Evolutionary conservation across 2,113 vertebrate species (phyloP).

Genomic region (Stictonetta naevosa): DNA sequence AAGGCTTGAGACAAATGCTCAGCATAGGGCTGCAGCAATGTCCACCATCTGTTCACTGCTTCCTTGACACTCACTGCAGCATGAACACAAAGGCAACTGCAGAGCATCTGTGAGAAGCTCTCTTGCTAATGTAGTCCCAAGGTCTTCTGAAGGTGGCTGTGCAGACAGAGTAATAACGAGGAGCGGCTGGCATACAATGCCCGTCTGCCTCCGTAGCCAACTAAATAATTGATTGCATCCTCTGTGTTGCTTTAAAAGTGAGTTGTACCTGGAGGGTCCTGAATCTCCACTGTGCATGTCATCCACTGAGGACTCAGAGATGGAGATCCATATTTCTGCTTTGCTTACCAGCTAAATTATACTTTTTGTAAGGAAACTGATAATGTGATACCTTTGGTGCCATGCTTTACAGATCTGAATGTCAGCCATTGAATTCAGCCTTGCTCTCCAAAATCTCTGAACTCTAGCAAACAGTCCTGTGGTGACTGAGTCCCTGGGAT

Average conservation of each 20-base stretch:
- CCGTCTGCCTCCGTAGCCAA: background rate
- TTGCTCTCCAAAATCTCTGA: background rate
- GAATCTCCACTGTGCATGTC: background rate
- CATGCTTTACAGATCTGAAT: background rate
- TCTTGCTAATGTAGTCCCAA: background rate
- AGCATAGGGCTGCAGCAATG: rapidly evolving
- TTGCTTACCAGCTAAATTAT: background rate
- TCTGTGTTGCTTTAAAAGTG: background rate
- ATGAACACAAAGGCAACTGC: background rate
- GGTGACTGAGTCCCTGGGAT: background rate
- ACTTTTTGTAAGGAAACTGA: background rate
- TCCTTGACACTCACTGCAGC: background rate
- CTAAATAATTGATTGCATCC: slow-evolving; percentile 16
- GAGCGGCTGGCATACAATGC: background rate
- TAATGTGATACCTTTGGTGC: background rate
- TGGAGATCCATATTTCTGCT: background rate
- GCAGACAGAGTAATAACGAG: background rate
- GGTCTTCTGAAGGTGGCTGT: slow-evolving; percentile 42
- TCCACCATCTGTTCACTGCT: rapidly evolving
- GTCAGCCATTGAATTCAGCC: background rate
- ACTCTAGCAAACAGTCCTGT: background rate
- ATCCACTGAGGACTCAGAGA: background rate
- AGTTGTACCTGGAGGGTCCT: background rate
- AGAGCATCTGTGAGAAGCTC: rapidly evolving
- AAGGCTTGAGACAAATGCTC: rapidly evolving